These are phyloP conservation scores for Rynchops niger DNA, from an alignment of 2,113 vertebrate species.

Conservation along the genomic window DNA sequence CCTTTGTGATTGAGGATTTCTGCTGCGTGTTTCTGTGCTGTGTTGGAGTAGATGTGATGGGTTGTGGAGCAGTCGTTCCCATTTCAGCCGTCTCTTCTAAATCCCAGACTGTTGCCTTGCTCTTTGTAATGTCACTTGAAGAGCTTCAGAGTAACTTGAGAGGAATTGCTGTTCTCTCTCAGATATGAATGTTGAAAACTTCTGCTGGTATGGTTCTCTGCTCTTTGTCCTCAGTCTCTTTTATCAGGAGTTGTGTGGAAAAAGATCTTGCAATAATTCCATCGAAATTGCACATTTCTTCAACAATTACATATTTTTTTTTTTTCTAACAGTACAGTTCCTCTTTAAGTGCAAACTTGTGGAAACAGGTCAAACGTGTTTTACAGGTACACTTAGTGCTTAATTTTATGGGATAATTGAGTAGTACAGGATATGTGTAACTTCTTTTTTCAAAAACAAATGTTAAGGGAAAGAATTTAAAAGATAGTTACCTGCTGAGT, in stretches of 20 bases:
- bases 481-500: not conserved
- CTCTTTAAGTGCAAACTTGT: not conserved
- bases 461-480: not conserved
- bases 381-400: not conserved
- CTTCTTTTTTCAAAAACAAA: not conserved
- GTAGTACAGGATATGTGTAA: not conserved
- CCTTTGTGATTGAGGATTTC: not conserved
- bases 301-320: not conserved
- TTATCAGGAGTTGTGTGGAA: not conserved
- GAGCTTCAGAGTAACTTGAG: conserved; percentile 7
- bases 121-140: conserved; percentile 11
- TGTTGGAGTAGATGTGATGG: not conserved
- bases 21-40: not conserved
- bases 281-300: not conserved
- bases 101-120: not conserved
- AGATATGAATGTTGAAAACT: not conserved
- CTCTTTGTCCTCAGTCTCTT: not conserved
- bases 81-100: not conserved
- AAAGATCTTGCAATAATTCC: not conserved
- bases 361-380: not conserved
- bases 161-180: not conserved
- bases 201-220: not conserved
- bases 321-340: not conserved
- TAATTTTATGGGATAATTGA: not conserved
- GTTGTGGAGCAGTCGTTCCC: not conserved